Percentiles rank a stretch among this genome's conserved stretches.
Conservation (phyloP, 2,113 vertebrate species). For the Dermatemys mawii region DNA sequence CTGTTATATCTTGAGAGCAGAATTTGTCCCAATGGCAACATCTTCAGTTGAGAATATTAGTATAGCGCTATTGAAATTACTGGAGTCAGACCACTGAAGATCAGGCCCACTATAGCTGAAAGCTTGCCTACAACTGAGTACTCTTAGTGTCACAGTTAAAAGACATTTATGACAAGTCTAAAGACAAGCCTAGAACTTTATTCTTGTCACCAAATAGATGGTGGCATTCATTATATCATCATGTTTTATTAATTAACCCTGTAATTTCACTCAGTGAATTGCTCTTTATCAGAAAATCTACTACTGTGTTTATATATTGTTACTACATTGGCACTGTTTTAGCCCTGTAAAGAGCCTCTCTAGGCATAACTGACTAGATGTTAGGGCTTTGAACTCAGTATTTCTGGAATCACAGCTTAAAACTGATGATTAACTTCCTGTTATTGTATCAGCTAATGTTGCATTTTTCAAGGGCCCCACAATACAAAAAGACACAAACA, state of each 20-base stretch:
- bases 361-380: background rate
- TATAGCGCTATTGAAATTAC: background rate
- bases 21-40: background rate
- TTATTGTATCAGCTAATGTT: background rate
- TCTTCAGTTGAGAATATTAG: background rate
- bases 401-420: background rate
- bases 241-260: background rate
- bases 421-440: background rate
- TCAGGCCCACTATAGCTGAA: background rate
- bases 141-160: background rate
- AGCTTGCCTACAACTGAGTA: background rate
- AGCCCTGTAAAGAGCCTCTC: background rate
- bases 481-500: background rate
- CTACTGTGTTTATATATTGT: background rate
- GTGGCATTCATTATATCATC: constrained; percentile 1
- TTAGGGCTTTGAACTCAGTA: background rate
- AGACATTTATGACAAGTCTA: background rate
- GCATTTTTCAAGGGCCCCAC: background rate
- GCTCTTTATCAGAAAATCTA: background rate
- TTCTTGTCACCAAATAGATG: constrained; percentile 1
- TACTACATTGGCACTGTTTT: background rate
- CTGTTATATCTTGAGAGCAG: background rate
- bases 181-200: background rate
- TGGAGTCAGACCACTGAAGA: background rate
- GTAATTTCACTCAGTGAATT: constrained; percentile 10